phyloP scores from a whole-genome alignment of 2,797 vertebrate genomes.

The Masticophis lateralis region DNA sequence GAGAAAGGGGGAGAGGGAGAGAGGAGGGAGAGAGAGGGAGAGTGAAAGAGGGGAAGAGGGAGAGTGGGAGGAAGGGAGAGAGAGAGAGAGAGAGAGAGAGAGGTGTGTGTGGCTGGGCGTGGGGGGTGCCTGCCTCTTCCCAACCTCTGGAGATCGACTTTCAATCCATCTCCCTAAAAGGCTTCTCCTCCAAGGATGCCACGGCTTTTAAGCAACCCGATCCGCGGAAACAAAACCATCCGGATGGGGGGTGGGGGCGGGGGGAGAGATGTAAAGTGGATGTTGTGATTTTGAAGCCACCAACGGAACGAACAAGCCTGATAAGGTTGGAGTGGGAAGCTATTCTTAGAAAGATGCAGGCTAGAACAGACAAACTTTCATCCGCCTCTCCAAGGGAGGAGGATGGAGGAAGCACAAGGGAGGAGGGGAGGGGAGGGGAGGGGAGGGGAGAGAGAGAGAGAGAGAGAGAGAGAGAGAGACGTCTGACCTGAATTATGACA shows the following conservation, averaged over 20 bases:
- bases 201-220: accelerated
- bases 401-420: not conserved
- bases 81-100: too few species aligned
- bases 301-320: not conserved
- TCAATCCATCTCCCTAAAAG: not conserved
- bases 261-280: not conserved
- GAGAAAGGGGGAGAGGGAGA: too few species aligned
- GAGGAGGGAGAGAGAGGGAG: too few species aligned
- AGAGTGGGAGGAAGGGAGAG: too few species aligned
- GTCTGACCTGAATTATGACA: not conserved
- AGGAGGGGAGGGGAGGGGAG: accelerated
- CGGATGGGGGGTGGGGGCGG: not conserved
- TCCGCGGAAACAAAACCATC: not conserved
- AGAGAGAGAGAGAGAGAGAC: too few species aligned
- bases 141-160: not conserved
- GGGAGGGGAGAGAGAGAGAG: too few species aligned
- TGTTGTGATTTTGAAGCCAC: too few species aligned
- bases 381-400: not conserved
- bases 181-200: not conserved
- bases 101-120: not conserved
- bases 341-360: not conserved
- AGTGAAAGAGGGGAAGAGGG: too few species aligned
- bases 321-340: not conserved
- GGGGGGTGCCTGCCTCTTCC: not conserved
- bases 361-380: not conserved